These are phyloP conservation scores for Drosophila helvetica DNA, from an alignment of 2,888 invertebrate species.

Conservation along the genomic window DNA sequence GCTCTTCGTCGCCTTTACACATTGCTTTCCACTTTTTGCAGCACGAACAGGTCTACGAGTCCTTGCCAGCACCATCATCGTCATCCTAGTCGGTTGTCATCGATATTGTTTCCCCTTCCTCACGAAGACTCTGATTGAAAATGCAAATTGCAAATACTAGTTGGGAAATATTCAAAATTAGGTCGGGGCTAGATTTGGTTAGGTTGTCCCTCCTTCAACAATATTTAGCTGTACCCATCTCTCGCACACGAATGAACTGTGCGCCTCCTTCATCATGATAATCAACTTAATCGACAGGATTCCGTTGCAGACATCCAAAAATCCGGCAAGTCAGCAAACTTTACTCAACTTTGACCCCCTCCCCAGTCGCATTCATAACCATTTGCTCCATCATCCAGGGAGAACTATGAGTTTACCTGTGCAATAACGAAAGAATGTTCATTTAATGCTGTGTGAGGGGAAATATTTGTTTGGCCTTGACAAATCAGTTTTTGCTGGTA, in stretches of 20 bases:
- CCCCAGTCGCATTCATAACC: slow-evolving; percentile 35
- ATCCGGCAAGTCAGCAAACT: slow-evolving; percentile 67
- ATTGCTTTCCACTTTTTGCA: slow-evolving; percentile 37
- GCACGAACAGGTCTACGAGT: neutral
- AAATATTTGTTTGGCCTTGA: slow-evolving; percentile 68
- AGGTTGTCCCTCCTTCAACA: neutral
- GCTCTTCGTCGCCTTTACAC: slow-evolving; percentile 24
- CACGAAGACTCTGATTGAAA: slow-evolving; percentile 36
- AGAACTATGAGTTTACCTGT: slow-evolving; percentile 32
- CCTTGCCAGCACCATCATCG: slow-evolving; percentile 11
- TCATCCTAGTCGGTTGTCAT: slow-evolving; percentile 19
- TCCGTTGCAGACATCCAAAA: slow-evolving; percentile 46
- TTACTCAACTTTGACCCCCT: slow-evolving; percentile 27
- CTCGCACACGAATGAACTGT: slow-evolving; percentile 45
- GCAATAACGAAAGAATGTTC: slow-evolving; percentile 40
- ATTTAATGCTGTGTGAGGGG: slow-evolving; percentile 61
- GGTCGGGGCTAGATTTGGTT: slow-evolving; percentile 9
- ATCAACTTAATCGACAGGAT: slow-evolving; percentile 68
- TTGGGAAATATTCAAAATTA: slow-evolving; percentile 35
- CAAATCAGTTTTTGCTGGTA: slow-evolving; percentile 72
- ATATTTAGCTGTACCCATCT: slow-evolving; percentile 6
- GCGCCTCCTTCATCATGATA: slow-evolving; percentile 43
- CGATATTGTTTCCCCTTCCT: slow-evolving; percentile 22
- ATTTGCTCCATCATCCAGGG: slow-evolving; percentile 35
- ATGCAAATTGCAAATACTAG: slow-evolving; percentile 38